Evolutionary conservation across 2,888 invertebrate genomes (phyloP).

Genomic region (Acleris cristana): DNA sequence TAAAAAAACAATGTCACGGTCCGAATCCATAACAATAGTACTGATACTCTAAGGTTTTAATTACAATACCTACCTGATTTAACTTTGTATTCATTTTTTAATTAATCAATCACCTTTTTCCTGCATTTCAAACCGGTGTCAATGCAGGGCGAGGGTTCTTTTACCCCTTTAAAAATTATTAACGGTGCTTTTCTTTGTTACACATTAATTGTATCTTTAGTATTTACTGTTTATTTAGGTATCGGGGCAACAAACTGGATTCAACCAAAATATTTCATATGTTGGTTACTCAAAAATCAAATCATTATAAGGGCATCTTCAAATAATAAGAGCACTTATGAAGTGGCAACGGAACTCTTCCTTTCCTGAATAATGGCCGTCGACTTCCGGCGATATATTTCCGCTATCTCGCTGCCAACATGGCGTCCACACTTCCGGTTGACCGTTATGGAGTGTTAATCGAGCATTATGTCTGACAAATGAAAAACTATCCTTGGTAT

Average conservation of each 20-base stretch:
- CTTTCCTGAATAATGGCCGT: constrained; percentile 79
- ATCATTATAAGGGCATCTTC: constrained; percentile 35
- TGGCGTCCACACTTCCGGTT: constrained; percentile 76
- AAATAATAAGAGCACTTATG: constrained; percentile 74
- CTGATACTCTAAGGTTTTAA: too few species aligned
- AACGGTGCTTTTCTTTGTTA: too few species aligned
- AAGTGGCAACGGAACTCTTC: constrained; percentile 73
- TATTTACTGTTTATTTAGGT: too few species aligned
- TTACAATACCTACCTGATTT: too few species aligned
- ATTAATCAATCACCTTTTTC: too few species aligned
- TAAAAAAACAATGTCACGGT: too few species aligned
- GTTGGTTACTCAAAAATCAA: neutral
- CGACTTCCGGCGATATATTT: constrained; percentile 81
- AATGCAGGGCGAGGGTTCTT: too few species aligned
- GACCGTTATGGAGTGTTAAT: constrained; percentile 82
- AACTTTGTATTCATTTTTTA: too few species aligned
- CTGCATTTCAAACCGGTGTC: too few species aligned
- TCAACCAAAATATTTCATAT: neutral
- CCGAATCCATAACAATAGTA: too few species aligned
- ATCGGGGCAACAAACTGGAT: neutral
- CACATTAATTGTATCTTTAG: too few species aligned
- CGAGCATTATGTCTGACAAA: constrained; percentile 76
- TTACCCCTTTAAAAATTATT: too few species aligned
- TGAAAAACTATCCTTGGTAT: constrained; percentile 72
- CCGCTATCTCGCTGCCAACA: constrained; percentile 79